Evolutionary conservation across 2,797 vertebrate genomes (phyloP), one percentile per base, ranked within the genome.

Genomic region (Simalia tracyae): DNA sequence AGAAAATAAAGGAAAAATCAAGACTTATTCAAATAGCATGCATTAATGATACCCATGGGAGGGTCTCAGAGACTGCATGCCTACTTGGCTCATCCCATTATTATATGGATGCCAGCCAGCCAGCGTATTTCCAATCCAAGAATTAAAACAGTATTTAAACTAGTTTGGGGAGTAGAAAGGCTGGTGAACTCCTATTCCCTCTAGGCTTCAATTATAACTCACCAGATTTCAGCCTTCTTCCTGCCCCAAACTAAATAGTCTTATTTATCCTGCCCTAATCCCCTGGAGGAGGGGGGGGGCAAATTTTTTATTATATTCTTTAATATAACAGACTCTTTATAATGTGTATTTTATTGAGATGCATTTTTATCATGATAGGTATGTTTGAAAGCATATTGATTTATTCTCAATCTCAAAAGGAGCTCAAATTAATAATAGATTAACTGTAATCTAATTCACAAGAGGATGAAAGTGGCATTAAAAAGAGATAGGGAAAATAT

Each of bases 321-420:
- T 89, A 11, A 89, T 28, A 24, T 88, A 28, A 64, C 14, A 66
- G 4, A 54, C 10, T 14, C 63, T 50, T 31, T 26, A 64, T 14
- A 90, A 11, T 7, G 1, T 28, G 56, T 90, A 56, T 90, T 90
- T 19, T 15, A n/a, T 66, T 64, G 12, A 63, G 56, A 9, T 10
- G 8, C 14, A 72, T 22, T 54, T 12, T 89, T 89, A 31, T 84
- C 59, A n/a, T n/a, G 31, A 46, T 46, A 81, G 46, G 36, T 81
- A 81, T 8, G 4, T 54, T 61, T 46, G 26, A 90, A 84, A 90
- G 59, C 15, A 22, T 63, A 84, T 63, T 84, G 42, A 84, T 63
- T 90, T 84, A 84, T 90, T 85, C 46, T 85, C 81, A 54, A 66
- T 85, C 46, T 61, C 81, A 90, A 64, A 64, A 26, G 46, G 60